These are phyloP conservation scores for Morone chrysops DNA, from an alignment of 2,113 vertebrate genomes.

Conservation along the genomic window DNA sequence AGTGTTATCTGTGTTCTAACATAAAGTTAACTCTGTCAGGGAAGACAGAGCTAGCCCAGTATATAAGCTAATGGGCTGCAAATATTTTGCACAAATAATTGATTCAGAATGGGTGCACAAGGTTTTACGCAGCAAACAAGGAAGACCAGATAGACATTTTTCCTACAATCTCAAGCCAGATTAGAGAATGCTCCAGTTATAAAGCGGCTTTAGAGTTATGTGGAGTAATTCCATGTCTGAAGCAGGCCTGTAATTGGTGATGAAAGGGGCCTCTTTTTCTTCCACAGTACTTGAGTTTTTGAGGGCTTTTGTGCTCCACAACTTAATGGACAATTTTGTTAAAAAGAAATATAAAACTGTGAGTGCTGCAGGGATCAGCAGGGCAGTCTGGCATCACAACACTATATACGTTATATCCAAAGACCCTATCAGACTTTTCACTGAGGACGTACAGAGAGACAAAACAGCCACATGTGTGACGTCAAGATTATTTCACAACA, in stretches of 20 bases:
- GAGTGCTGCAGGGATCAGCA: not conserved
- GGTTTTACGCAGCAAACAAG: not conserved
- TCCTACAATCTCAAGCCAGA: not conserved
- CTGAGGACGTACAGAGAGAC: not conserved
- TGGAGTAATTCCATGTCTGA: constrained; percentile 17
- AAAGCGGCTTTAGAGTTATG: constrained; percentile 19
- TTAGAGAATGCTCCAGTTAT: constrained; percentile 4
- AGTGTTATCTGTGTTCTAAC: not conserved
- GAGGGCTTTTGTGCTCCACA: not conserved
- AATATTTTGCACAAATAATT: not conserved
- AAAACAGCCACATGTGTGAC: not conserved
- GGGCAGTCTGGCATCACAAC: not conserved
- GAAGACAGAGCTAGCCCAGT: too few relatives aligned
- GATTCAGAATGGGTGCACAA: not conserved
- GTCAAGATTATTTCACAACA: constrained; percentile 7
- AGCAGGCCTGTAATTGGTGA: constrained; percentile 26
- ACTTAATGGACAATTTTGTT: not conserved
- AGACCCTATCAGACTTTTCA: not conserved
- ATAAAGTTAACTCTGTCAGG: not conserved
- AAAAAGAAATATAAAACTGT: not conserved
- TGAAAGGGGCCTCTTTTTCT: constrained; percentile 12
- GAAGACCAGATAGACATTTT: not conserved
- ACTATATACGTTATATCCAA: not conserved
- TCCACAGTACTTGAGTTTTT: not conserved
- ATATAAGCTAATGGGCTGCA: not conserved